Evolutionary conservation across 2,888 invertebrate species (phyloP), one percentile per base, ranked within the genome.

Genomic region (Drosophila gaucha): DNA sequence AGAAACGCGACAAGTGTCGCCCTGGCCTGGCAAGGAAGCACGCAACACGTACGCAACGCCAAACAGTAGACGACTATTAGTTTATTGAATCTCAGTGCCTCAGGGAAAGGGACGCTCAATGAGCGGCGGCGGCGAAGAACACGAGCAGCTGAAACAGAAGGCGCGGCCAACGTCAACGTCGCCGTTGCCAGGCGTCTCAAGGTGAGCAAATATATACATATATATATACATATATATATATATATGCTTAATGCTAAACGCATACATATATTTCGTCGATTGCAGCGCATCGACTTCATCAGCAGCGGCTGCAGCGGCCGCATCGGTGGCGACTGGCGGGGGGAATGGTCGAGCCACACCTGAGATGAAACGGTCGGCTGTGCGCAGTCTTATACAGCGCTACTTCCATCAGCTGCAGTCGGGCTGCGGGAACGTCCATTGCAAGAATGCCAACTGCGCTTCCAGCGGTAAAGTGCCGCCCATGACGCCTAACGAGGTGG

Each of bases 381-480:
- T 97, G 36, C 96, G 95, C 91, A 96, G 96, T 91, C 93, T 97
- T 72, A 98, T 98, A 75, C 97, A 97, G 92, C 94, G 96, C 88
- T 98, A 98, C 92, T 98, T 98, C 92, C 97, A 96, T 92, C 97
- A 98, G 92, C 93, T 98, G 74, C 95, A 96, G 38, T 96, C 97
- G 91, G 98, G 98, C 79, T 98, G 98, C 92, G 98, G 98, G 22
- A 96, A 97, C 92, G 93, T 94, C n/a, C 93, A 94, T 85, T 98
- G 98, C 92, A 94, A 94, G 88, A 98, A 98, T 92, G 94, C 94
- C 89, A 94, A 95, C 91, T 98, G 98, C 93, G 97, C 97, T 76
- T 98, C 98, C 16, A 97, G 97, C 92, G 96, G 96, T 86, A 94
- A 95, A 93, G 96, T 97, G 92, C 91, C 91, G 59, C 93, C 94